Evolutionary conservation across 2,113 vertebrate genomes (phyloP), one percentile per base, ranked within the genome.

Genomic region (Ctenodactylus gundi): DNA sequence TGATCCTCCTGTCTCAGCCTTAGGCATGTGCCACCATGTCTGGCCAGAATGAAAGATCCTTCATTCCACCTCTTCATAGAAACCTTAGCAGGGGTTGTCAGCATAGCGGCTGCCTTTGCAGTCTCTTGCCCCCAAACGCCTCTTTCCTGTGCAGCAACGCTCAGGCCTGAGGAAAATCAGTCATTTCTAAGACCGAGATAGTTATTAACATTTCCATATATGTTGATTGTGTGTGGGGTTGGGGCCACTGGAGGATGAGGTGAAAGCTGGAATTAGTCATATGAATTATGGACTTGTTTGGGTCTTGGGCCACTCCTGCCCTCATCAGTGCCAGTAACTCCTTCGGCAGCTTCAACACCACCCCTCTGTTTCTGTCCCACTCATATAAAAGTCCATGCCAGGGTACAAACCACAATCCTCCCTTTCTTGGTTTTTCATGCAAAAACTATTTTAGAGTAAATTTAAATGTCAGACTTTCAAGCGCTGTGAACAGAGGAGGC

Each of bases 361-460:
- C 73, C 23, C n/a, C 93, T 86, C 93, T 55, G 89, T 93, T 94
- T 94, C 93, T 95, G 27, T 51, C 92, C 89, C 39, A 36, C 96
- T 96, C 67, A 3, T 13, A 90, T 94, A 95, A 97, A 97, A 93
- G 44, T 78, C 82, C 81, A 92, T 76, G 97, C 95, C 96, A 96
- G 85, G 88, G 92, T 68, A 91, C 72, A 92, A 92, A 92, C 85
- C 95, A 97, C 95, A 97, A 60, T 78, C 96, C 95, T 96, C 93
- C 85, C 85, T 96, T 95, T 96, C 92, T 97, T 91, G 84, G 70
- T 76, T 96, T 91, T 96, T 96, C 92, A 94, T 96, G 90, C 96
- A 97, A 94, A 96, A 95, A 94, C 95, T 95, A 97, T 97, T 97
- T 97, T 91, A 93, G 88, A 97, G 91, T 94, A 90, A 77, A 96